Evolutionary conservation across 2,113 vertebrate genomes (phyloP).

Genomic region (Hiodon alosoides): DNA sequence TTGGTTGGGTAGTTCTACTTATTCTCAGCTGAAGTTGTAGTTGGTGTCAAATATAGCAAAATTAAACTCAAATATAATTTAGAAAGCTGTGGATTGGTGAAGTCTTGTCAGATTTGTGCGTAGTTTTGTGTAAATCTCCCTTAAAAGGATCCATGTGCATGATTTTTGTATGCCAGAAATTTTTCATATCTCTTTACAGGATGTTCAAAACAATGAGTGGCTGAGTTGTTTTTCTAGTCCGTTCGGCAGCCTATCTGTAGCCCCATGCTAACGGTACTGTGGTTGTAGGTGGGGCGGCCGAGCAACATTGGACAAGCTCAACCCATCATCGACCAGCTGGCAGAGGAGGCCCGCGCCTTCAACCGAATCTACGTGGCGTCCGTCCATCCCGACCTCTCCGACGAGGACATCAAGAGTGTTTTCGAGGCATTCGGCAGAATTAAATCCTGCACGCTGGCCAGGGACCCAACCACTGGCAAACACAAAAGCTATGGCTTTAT

Average conservation of each 20-base stretch:
- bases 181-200: too few species aligned
- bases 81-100: neutral
- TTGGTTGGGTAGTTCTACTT: too few species aligned
- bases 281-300: conserved; percentile 87
- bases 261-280: conserved; percentile 51
- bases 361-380: conserved; percentile 97
- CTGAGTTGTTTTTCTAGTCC: conserved; percentile 22
- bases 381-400: conserved; percentile 91
- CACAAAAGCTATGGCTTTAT: conserved; percentile 98
- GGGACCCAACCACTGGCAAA: conserved; percentile 91
- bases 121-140: neutral
- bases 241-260: conserved; percentile 43
- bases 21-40: too few species aligned
- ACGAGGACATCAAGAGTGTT: conserved; percentile 97
- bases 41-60: neutral
- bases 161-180: neutral
- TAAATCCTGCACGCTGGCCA: conserved; percentile 87
- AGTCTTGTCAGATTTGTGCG: neutral
- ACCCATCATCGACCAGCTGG: conserved; percentile 96
- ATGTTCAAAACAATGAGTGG: too few species aligned
- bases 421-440: conserved; percentile 97
- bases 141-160: neutral
- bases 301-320: conserved; percentile 97
- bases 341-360: conserved; percentile 92
- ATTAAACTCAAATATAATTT: neutral